Evolutionary conservation across 2,797 vertebrate genomes (phyloP).

Genomic region (Microctenopoma lineatum): DNA sequence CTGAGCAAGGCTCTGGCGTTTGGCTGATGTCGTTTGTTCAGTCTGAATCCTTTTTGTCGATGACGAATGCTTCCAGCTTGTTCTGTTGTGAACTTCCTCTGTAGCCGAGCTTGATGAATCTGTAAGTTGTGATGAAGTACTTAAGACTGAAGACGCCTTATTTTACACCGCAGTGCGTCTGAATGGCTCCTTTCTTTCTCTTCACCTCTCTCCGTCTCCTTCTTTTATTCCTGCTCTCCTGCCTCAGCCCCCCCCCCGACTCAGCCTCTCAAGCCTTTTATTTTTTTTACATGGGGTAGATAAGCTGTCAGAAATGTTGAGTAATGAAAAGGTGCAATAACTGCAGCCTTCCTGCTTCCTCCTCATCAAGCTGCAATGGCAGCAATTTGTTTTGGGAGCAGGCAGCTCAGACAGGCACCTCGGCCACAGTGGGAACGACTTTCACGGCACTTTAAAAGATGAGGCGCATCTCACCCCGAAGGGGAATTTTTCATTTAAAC

Average conservation of each 20-base stretch:
- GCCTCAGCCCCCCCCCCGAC: background rate
- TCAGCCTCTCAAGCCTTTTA: constrained; percentile 26
- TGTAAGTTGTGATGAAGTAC: constrained; percentile 1
- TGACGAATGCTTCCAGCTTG: background rate
- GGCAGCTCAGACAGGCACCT: constrained; percentile 21
- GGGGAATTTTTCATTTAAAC: constrained; percentile 47
- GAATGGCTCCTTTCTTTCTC: background rate
- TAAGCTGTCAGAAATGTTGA: constrained; percentile 49
- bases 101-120: background rate
- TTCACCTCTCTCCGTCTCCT: background rate
- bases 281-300: constrained; percentile 9
- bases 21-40: no score
- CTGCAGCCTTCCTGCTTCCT: constrained; percentile 43
- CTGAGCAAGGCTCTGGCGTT: no score
- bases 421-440: constrained; percentile 29
- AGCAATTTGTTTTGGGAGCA: constrained; percentile 53
- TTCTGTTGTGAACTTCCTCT: background rate
- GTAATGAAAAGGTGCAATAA: constrained; percentile 59
- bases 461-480: constrained; percentile 15
- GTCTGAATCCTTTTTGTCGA: background rate
- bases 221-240: background rate
- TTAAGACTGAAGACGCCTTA: background rate
- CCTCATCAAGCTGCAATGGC: constrained; percentile 56
- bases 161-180: background rate
- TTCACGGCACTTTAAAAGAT: constrained; percentile 46